Percentiles rank a stretch among this genome's conserved stretches.
These are phyloP conservation scores for Neogale vison DNA, from an alignment of 2,113 vertebrate genomes.

Conservation along the genomic window DNA sequence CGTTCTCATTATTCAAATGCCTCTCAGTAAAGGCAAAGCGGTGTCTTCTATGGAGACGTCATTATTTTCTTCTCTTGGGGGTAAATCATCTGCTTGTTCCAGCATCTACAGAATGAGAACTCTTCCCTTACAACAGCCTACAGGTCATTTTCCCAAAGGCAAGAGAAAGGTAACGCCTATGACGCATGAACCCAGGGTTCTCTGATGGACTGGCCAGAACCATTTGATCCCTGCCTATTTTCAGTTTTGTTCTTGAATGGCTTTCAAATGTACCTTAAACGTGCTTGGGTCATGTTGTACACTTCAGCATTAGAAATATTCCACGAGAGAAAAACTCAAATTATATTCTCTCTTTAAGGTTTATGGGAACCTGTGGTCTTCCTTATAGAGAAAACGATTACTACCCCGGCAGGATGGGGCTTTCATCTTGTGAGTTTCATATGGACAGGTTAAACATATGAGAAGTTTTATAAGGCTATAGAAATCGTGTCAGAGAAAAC, in stretches of 20 bases:
- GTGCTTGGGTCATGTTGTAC: neutral
- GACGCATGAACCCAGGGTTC: neutral
- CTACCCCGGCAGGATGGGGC: neutral
- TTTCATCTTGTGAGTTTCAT: slow-evolving; percentile 30
- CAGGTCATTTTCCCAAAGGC: slow-evolving; percentile 10
- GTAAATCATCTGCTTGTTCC: neutral
- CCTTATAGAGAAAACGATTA: neutral
- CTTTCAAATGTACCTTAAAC: neutral
- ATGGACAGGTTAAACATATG: slow-evolving; percentile 1
- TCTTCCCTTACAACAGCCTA: neutral
- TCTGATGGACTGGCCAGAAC: neutral
- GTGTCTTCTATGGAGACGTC: neutral
- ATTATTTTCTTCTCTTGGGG: slow-evolving; percentile 6
- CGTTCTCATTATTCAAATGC: slow-evolving; percentile 46
- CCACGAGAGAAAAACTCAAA: neutral
- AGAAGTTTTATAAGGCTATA: slow-evolving; percentile 57
- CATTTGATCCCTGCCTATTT: neutral
- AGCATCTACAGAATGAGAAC: neutral
- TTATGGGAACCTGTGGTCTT: slow-evolving; percentile 14
- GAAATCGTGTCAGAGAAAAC: slow-evolving; percentile 57
- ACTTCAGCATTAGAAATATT: neutral
- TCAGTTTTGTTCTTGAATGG: neutral
- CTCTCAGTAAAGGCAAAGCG: neutral
- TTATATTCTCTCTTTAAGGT: slow-evolving; percentile 30
- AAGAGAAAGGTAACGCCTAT: neutral